Evolutionary conservation across 2,113 vertebrate genomes (phyloP).

Genomic region (Nyctereutes procyonoides): DNA sequence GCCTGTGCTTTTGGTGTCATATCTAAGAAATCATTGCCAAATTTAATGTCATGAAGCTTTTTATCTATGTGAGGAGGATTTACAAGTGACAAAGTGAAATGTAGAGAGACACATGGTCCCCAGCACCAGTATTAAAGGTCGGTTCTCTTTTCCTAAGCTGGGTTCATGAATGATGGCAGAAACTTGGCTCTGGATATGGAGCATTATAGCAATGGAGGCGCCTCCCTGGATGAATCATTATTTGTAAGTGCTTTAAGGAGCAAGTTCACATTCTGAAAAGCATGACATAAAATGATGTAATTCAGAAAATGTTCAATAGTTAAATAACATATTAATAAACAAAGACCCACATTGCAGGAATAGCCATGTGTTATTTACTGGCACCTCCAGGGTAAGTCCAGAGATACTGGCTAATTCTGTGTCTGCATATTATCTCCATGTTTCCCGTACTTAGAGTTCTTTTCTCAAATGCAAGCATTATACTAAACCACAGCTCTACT

Average conservation of each 20-base stretch:
- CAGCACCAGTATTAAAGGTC: background rate
- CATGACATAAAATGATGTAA: background rate
- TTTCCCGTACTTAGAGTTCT: background rate
- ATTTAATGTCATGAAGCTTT: background rate
- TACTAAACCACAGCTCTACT: background rate
- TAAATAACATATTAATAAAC: background rate
- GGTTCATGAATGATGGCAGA: conserved; percentile 92
- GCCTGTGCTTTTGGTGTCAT: background rate
- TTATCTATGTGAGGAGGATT: background rate
- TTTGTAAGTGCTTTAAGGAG: conserved; percentile 84
- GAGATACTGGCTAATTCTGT: background rate
- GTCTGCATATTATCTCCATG: background rate
- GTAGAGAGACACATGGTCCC: background rate
- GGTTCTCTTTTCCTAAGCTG: conserved; percentile 84
- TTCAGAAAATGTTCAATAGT: background rate
- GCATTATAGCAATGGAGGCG: conserved; percentile 90
- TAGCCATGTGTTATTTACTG: background rate
- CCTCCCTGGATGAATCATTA: conserved; percentile 87
- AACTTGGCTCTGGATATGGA: conserved; percentile 89
- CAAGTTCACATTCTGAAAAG: background rate
- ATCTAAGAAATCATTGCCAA: background rate
- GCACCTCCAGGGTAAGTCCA: background rate
- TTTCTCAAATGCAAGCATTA: background rate
- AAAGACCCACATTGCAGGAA: background rate
- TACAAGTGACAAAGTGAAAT: background rate